phyloP scores from a whole-genome alignment of 1,140 invertebrate genomes.

The Caenorhabditis remanei region DNA sequence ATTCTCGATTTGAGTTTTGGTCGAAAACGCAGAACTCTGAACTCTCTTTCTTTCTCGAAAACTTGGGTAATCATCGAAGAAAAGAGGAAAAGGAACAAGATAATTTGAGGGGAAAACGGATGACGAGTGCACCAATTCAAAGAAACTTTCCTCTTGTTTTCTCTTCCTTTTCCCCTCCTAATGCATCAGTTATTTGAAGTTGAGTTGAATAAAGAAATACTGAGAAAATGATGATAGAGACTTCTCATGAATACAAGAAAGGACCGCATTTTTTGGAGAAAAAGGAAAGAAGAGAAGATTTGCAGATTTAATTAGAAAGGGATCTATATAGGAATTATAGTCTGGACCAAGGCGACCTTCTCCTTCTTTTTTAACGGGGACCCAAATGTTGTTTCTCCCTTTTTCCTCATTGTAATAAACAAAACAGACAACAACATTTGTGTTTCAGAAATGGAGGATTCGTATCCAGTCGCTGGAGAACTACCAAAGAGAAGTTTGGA shows the following conservation, averaged over 20 bases:
- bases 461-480: conserved; percentile 33
- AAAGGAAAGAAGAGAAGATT: conserved; percentile 12
- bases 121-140: conserved; percentile 44
- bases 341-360: background rate
- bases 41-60: background rate
- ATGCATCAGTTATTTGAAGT: conserved; percentile 40
- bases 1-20: too few species aligned
- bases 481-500: conserved; percentile 62
- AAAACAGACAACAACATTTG: background rate
- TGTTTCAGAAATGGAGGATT: conserved; percentile 49
- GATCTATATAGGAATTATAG: background rate
- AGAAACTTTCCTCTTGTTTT: conserved; percentile 6
- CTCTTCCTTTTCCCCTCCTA: background rate
- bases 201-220: background rate
- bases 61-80: conserved; percentile 5
- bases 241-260: conserved; percentile 38
- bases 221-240: conserved; percentile 19
- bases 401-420: background rate
- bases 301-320: background rate
- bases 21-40: background rate
- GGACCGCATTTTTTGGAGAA: background rate
- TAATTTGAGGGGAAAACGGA: conserved; percentile 30
- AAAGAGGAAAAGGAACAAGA: background rate
- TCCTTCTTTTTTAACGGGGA: background rate
- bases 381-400: conserved; percentile 1